Evolutionary conservation across 1,140 invertebrate genomes (phyloP).

Genomic region (Fopius arisanus): DNA sequence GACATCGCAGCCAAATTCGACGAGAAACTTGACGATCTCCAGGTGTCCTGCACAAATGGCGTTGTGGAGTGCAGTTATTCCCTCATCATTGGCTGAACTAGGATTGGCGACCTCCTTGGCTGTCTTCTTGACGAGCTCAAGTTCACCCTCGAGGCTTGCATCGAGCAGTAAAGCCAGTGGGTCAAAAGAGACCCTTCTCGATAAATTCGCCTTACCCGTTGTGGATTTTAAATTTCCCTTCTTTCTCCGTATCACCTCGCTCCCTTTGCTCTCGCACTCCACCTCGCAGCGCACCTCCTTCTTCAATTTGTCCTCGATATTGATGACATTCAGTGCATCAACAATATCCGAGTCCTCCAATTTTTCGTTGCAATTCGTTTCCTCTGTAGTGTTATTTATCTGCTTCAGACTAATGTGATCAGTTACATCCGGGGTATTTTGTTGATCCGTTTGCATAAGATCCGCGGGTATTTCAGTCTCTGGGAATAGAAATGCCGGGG

Average conservation of each 20-base stretch:
- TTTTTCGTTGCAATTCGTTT: slow-evolving; percentile 48
- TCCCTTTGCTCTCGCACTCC: slow-evolving; percentile 61
- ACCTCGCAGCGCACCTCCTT: slow-evolving; percentile 41
- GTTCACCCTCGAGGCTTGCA: slow-evolving; percentile 96
- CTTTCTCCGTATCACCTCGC: slow-evolving; percentile 71
- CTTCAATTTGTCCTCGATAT: slow-evolving; percentile 61
- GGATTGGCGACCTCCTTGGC: slow-evolving; percentile 91
- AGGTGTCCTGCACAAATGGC: slow-evolving; percentile 99
- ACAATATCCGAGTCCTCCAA: slow-evolving; percentile 61
- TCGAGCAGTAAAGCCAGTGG: slow-evolving; percentile 94
- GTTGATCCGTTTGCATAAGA: slow-evolving; percentile 65
- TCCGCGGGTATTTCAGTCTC: slow-evolving; percentile 74
- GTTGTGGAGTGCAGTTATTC: slow-evolving; percentile 99
- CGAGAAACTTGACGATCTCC: slow-evolving; percentile 97
- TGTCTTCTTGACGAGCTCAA: slow-evolving; percentile 95
- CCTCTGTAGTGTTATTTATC: slow-evolving; percentile 30
- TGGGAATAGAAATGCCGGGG: slow-evolving; percentile 80
- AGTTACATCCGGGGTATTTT: slow-evolving; percentile 46
- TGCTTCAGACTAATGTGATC: slow-evolving; percentile 48
- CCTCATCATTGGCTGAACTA: slow-evolving; percentile 95
- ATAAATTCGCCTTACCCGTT: slow-evolving; percentile 74
- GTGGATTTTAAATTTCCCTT: slow-evolving; percentile 80
- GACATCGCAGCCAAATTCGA: slow-evolving; percentile 97
- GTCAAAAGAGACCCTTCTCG: slow-evolving; percentile 94
- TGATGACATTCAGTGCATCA: slow-evolving; percentile 59